A percentile compares a stretch with the other conserved stretches of the same genome.
Evolutionary conservation across 35 echinoderm and acorn worm genomes (phyloP).

Genomic region (Ptychodera flava): DNA sequence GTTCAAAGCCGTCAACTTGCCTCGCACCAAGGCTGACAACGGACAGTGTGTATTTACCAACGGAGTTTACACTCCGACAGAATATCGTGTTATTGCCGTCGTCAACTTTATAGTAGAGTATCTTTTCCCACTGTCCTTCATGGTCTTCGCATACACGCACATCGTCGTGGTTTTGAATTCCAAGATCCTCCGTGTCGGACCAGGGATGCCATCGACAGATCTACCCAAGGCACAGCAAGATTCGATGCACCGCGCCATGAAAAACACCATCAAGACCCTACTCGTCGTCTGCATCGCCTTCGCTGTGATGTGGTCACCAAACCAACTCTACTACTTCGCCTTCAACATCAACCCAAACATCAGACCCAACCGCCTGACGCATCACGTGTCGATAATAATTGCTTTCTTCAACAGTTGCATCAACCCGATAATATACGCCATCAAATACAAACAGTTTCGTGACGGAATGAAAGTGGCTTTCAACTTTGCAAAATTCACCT

Average conservation of each 20-base stretch:
- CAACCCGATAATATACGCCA: slow-evolving; percentile 18
- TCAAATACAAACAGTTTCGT: slow-evolving; percentile 6
- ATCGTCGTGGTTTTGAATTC: slow-evolving; percentile 22
- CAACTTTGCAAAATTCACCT: too few relatives aligned
- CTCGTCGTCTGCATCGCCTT: slow-evolving; percentile 12
- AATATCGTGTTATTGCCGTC: background rate
- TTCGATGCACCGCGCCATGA: too few relatives aligned
- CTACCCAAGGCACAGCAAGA: background rate
- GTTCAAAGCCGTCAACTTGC: slow-evolving; percentile 22
- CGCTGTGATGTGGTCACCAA: slow-evolving; percentile 28
- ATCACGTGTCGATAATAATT: background rate
- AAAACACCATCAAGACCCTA: slow-evolving; percentile 28
- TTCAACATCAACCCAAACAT: slow-evolving; percentile 2
- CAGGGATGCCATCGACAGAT: background rate
- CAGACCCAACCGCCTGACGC: background rate
- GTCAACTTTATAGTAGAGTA: too few relatives aligned
- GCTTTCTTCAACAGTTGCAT: slow-evolving; percentile 6
- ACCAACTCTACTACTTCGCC: slow-evolving; percentile 18
- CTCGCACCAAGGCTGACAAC: slow-evolving; percentile 10
- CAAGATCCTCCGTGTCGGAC: background rate
- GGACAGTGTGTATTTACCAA: slow-evolving; percentile 25
- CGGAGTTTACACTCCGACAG: too few relatives aligned
- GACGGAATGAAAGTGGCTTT: too few relatives aligned
- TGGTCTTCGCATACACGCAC: slow-evolving; percentile 29
- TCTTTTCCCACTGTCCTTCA: slow-evolving; percentile 22